Base-by-base conservation (phyloP, 2,888 invertebrate species). In the Pterobdella sp. region DNA sequence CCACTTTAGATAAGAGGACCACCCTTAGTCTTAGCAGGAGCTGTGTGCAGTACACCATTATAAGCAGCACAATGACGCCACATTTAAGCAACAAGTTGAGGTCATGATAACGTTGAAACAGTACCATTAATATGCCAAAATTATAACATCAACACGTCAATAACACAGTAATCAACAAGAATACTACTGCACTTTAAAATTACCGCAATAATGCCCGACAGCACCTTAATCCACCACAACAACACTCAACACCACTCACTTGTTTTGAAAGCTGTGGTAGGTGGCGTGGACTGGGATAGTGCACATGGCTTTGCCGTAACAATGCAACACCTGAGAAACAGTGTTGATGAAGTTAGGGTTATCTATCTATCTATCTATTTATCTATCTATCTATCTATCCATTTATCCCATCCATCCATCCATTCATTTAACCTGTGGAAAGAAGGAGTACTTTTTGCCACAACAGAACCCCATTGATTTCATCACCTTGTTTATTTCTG, bases 401-500 rank as follows among this genome's bases (percentile, higher is more conserved):
- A n/a, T n/a, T n/a, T n/a, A n/a, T n/a, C n/a, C n/a, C n/a, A n/a
- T n/a, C n/a, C n/a, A n/a, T n/a, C n/a, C n/a, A n/a, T n/a, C n/a
- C n/a, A n/a, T n/a, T n/a, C n/a, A n/a, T n/a, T n/a, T n/a, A n/a
- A n/a, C n/a, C 86, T 98, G 96, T 42, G 98, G 98, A 85, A 96
- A 95, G 85, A 96, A 99, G 0, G 96, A 94, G 85, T 94, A 94
- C 84, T 97, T 96, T 78, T 94, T 88, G n/a, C 97, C 97, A 84
- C 98, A 99, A 84, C 98, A 99, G 84, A 96, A 99, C 65, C 98
- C 98, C 79, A 99, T 87, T 31, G 90, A 90, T 84, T 94, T 93
- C 98, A 99, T 99, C 74, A 97, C 96, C 60, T 95, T 94, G 86
- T 98, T 96, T 78, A 98, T 96, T 86, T 95, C 95, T 84, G 89